phyloP scores from a whole-genome alignment of 2,113 vertebrate species.

The Oenanthe melanoleuca region DNA sequence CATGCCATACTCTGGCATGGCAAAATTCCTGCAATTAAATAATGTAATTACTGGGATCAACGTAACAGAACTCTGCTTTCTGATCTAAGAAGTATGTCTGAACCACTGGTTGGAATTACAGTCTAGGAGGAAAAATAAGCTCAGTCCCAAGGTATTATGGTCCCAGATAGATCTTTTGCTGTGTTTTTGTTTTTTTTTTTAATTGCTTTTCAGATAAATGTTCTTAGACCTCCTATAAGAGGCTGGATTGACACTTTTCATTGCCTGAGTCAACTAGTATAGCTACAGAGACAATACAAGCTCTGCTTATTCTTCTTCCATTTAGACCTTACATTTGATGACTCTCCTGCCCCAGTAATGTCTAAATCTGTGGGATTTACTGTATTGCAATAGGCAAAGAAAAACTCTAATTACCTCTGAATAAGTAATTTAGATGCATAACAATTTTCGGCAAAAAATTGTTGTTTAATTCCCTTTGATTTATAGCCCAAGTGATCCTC shows the following conservation, averaged over 20 bases:
- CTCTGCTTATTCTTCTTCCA: neutral
- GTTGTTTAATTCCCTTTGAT: neutral
- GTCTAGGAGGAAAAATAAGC: neutral
- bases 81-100: neutral
- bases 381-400: neutral
- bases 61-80: neutral
- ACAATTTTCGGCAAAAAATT: neutral
- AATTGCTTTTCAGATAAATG: neutral
- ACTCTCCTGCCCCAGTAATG: neutral
- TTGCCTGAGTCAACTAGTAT: neutral
- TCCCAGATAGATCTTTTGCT: neutral
- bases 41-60: neutral
- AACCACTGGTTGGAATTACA: neutral
- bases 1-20: neutral
- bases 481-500: neutral
- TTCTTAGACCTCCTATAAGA: neutral
- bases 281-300: neutral
- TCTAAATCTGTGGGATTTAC: neutral
- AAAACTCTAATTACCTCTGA: neutral
- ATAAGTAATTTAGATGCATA: neutral
- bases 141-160: neutral
- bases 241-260: neutral
- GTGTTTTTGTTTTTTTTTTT: neutral
- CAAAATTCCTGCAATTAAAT: neutral
- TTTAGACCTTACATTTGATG: neutral